Percentiles rank a stretch among this genome's conserved stretches.
phyloP scores from a whole-genome alignment of 2,797 vertebrate species.

The Danio choprae region DNA sequence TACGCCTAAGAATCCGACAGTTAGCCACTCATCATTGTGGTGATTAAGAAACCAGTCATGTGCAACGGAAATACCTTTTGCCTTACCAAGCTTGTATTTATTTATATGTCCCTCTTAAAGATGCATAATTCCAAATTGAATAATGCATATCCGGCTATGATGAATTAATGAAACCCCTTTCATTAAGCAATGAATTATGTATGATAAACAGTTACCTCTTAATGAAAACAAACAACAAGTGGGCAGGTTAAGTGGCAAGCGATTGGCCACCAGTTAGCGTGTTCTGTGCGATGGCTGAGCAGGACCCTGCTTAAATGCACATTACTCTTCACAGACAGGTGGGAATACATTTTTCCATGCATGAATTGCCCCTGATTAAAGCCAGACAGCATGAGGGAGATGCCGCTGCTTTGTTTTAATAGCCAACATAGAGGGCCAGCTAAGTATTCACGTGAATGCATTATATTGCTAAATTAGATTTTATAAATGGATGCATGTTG shows the following conservation, averaged over 20 bases:
- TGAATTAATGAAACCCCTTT: slow-evolving; percentile 69
- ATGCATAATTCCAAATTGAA: slow-evolving; percentile 67
- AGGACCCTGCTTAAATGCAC: slow-evolving; percentile 62
- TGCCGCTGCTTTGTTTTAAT: slow-evolving; percentile 27
- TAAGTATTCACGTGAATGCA: background rate
- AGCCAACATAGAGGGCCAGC: slow-evolving; percentile 6
- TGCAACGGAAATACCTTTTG: slow-evolving; percentile 71
- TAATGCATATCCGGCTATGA: slow-evolving; percentile 63
- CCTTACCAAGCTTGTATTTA: slow-evolving; percentile 64
- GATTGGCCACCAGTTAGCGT: slow-evolving; percentile 65
- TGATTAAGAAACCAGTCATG: slow-evolving; percentile 77
- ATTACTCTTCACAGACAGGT: slow-evolving; percentile 69
- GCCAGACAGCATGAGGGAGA: slow-evolving; percentile 6
- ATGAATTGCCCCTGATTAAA: slow-evolving; percentile 50
- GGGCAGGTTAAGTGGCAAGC: slow-evolving; percentile 64
- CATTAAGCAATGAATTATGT: slow-evolving; percentile 71
- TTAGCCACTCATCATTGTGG: slow-evolving; percentile 73
- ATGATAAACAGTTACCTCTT: slow-evolving; percentile 69
- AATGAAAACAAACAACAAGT: slow-evolving; percentile 73
- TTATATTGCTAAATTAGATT: too few species aligned
- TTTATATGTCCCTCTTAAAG: slow-evolving; percentile 65
- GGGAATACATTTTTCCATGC: slow-evolving; percentile 44
- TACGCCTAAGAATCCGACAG: slow-evolving; percentile 64
- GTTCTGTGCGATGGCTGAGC: slow-evolving; percentile 36
- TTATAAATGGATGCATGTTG: too few species aligned